phyloP scores from a whole-genome alignment of 1,140 invertebrate species.

The Lordiphosa clarofinis region DNA sequence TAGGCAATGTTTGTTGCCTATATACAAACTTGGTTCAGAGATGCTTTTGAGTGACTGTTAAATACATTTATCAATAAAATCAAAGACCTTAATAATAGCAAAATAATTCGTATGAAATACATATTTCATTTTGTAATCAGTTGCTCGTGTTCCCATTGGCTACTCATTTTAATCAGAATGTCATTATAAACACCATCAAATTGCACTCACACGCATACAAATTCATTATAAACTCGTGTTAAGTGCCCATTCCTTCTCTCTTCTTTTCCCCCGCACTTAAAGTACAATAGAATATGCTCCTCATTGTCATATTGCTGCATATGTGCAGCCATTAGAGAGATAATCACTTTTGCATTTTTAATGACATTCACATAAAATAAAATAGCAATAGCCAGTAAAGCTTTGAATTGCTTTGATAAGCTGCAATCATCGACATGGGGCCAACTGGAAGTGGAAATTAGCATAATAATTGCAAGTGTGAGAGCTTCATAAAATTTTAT shows the following conservation, averaged over 20 bases:
- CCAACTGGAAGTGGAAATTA: constrained; percentile 39
- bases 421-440: constrained; percentile 33
- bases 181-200: constrained; percentile 26
- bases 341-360: constrained; percentile 71
- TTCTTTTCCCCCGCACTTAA: not conserved
- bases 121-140: constrained; percentile 1
- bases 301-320: constrained; percentile 14
- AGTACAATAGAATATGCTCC: constrained; percentile 10
- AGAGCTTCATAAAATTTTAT: constrained; percentile 67
- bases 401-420: constrained; percentile 59
- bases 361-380: constrained; percentile 51
- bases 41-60: too few relatives aligned
- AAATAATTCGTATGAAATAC: too few relatives aligned
- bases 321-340: constrained; percentile 65
- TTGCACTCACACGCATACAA: constrained; percentile 12
- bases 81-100: too few relatives aligned
- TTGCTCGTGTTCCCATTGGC: not conserved
- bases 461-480: constrained; percentile 58
- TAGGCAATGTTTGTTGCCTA: too few relatives aligned
- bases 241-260: constrained; percentile 1
- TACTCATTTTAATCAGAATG: constrained; percentile 44
- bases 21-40: too few relatives aligned
- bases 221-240: constrained; percentile 4
- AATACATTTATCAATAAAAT: too few relatives aligned
- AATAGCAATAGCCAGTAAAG: constrained; percentile 57